These are phyloP conservation scores for Notospermus geniculatus DNA, from an alignment of 1,140 invertebrate genomes.

Conservation along the genomic window DNA sequence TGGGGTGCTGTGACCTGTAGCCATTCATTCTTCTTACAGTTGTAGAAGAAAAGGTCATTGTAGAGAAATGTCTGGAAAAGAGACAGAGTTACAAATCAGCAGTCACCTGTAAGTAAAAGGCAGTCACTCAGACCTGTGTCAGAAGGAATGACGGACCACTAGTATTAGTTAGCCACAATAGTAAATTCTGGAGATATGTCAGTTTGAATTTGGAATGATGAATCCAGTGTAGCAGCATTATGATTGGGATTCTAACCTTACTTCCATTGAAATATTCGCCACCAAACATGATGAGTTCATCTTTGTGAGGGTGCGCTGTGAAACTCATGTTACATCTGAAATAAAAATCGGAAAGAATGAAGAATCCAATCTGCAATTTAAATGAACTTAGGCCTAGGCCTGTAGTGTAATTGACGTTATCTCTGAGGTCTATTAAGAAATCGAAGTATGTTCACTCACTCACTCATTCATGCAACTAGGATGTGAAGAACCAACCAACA, in stretches of 20 bases:
- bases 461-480: not conserved
- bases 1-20: slow-evolving; percentile 73
- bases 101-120: no score
- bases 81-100: slow-evolving; percentile 22
- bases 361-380: slow-evolving; percentile 4
- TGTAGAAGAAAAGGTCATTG: slow-evolving; percentile 82
- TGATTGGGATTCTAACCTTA: slow-evolving; percentile 73
- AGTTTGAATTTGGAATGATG: no score
- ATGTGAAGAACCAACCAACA: slow-evolving; percentile 1
- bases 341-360: slow-evolving; percentile 27
- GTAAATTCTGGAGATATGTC: no score
- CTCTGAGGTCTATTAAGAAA: slow-evolving; percentile 2
- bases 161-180: no score
- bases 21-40: slow-evolving; percentile 79
- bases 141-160: no score
- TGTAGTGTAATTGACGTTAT: not conserved
- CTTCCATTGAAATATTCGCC: slow-evolving; percentile 90
- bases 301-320: slow-evolving; percentile 78
- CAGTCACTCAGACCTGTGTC: no score
- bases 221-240: no score
- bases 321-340: slow-evolving; percentile 78
- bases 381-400: not conserved
- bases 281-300: slow-evolving; percentile 87
- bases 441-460: not conserved
- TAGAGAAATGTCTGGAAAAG: slow-evolving; percentile 74